Conservation (phyloP, 2,797 vertebrate species). For the Notamacropus eugenii region DNA sequence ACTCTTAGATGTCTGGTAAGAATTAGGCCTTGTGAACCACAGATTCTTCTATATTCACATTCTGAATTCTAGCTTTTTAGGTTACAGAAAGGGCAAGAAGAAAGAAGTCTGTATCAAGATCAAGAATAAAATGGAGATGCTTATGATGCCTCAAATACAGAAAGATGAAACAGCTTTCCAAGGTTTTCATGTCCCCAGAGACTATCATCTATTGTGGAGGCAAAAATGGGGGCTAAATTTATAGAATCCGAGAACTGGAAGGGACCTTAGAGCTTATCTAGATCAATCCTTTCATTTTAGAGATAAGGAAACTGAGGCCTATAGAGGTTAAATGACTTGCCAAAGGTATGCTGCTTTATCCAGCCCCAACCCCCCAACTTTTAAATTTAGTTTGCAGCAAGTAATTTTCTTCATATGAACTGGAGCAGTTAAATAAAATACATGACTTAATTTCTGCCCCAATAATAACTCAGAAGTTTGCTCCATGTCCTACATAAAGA, state of each 20-base stretch:
- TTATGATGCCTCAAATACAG: not conserved
- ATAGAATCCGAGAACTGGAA: not conserved
- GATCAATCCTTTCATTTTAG: not conserved
- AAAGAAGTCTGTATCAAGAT: not conserved
- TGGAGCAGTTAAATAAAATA: slow-evolving; percentile 64
- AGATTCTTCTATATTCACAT: not conserved
- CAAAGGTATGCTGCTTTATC: not conserved
- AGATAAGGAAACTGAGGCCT: not conserved
- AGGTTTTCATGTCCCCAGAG: not conserved
- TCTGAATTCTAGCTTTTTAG: not conserved
- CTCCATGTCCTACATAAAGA: slow-evolving; percentile 41
- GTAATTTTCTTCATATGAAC: slow-evolving; percentile 43
- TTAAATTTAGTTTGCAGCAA: slow-evolving; percentile 57
- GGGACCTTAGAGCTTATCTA: not conserved
- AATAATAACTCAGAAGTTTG: slow-evolving; percentile 54
- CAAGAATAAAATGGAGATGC: not conserved
- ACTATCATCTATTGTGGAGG: not conserved
- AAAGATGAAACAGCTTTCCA: not conserved
- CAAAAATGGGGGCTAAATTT: not conserved
- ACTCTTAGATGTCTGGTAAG: not conserved
- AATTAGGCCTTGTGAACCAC: not conserved
- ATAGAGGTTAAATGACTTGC: not conserved
- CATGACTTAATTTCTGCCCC: slow-evolving; percentile 50
- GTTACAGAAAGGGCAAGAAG: not conserved
- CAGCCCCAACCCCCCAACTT: not conserved